Conservation (phyloP, 2,797 vertebrate genomes). For the Squalus acanthias region DNA sequence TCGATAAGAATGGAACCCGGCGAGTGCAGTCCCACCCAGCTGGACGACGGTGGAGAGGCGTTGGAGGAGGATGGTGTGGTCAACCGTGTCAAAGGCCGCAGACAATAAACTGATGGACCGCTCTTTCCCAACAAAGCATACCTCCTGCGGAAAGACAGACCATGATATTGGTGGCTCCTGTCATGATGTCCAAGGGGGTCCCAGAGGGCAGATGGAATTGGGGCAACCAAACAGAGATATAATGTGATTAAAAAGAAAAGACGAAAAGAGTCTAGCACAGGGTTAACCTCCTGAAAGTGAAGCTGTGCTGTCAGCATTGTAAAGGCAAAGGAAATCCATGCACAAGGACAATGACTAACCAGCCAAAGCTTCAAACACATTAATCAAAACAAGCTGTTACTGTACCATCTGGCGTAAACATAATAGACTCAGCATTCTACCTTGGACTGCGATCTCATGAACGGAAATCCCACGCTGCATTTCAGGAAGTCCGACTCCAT, state of each 20-base stretch:
- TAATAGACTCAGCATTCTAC: constrained; percentile 54
- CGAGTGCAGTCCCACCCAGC: no score
- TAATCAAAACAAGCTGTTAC: constrained; percentile 1
- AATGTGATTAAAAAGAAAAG: background rate
- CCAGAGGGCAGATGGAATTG: background rate
- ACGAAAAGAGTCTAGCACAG: background rate
- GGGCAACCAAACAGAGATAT: background rate
- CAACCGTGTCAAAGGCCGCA: no score
- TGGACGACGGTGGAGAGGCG: no score
- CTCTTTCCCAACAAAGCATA: background rate
- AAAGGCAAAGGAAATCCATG: background rate
- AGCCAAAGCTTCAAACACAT: background rate
- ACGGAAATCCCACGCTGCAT: constrained; percentile 96
- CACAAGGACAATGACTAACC: constrained; percentile 19
- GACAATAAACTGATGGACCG: background rate
- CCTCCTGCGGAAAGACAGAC: background rate
- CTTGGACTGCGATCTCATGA: constrained; percentile 93
- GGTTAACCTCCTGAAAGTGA: background rate
- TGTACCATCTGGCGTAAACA: constrained; percentile 21
- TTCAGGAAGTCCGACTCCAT: constrained; percentile 87
- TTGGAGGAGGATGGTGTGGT: no score
- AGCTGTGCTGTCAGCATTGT: background rate
- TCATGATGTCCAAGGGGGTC: background rate
- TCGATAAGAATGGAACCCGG: no score
- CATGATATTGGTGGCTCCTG: background rate